Evolutionary conservation across 1,140 invertebrate species (phyloP), one percentile per base, ranked within the genome.

Genomic region (Sesamia nonagrioides): DNA sequence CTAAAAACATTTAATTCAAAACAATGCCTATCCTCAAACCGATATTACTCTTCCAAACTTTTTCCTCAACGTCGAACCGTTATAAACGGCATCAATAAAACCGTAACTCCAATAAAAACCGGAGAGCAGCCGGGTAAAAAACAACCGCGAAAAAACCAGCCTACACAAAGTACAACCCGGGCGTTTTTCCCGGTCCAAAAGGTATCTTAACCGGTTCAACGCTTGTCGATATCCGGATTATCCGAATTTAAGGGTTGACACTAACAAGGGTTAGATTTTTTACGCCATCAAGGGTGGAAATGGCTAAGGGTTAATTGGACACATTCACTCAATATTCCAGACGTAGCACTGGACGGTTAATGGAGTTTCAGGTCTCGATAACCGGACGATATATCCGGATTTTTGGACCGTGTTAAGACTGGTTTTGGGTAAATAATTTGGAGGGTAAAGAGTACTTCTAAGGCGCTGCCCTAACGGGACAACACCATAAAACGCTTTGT

Each of bases 231-330:
- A 85, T 77, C 74, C 77, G 84, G 83, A 87, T 89, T 84, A 89
- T 85, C 85, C 81, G 80, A 86, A 89, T 90, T 85, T 86, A 84
- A 78, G 85, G 84, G 80, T 78, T 88, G 89, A 90, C 87, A 85
- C 83, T 90, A 89, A 90, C 88, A 88, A 88, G 89, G 89, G 87
- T 87, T 78, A 73, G 69, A 84, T 88, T 87, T 87, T 89, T 86
- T 86, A 82, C 83, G 81, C 83, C 77, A 69, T 74, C 82, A 83
- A 72, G 61, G 50, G 60, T 37, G 60, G 45, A 77, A 60, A 84
- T 83, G 86, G 40, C 66, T 33, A 63, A 40, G 81, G 82, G 86
- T 85, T 87, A 87, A 89, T 89, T 87, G 82, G 75, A 86, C 77
- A 75, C 76, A 66, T 81, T 78, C 75, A 75, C 81, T 82, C 86